Base-by-base conservation (phyloP, 1,140 invertebrate species). In the Drosophila pectinifera region DNA sequence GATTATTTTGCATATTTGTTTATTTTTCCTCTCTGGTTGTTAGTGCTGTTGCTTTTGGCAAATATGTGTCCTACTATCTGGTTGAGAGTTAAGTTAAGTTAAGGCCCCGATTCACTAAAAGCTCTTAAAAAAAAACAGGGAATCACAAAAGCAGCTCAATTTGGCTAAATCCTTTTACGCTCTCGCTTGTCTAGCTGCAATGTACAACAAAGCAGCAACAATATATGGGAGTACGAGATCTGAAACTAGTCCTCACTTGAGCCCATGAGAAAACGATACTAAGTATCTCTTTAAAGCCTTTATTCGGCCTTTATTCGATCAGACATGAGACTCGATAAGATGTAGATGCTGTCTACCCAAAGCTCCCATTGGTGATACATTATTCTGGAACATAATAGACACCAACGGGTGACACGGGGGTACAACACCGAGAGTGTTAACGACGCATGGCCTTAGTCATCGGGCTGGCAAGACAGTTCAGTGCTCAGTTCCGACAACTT, bases 401-500 rank as follows among this genome's bases (percentile, higher is more conserved):
- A 8, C 22, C 22, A 22, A 22, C 22, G 22, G 22, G 22, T 22
- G 22, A 22, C 22, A 28, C n/a, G 16, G 26, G 13, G 41, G 45
- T 51, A 26, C 36, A 39, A n/a, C 7, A 22, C n/a, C n/a, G n/a
- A 38, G 8, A 41, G 31, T 39, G 48, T 4, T 28, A 46, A 43
- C 54, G 22, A 65, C 31, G 16, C 13, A 14, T 13, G 65, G 67
- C 41, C 67, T 70, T 56, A 70, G 64, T 70, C 68, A 70, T 70
- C 48, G 18, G 36, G 8, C 28, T 31, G 28, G 18, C 62, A 54
- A 68, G 65, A 34, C 64, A 55, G 49, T 53, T 36, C 18, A 53
- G 31, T 36, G 49, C 18, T 53, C 49, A 53, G 49, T 70, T 70
- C 68, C 68, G 68, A 56, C 68, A 70, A 70, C 68, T 56, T 57